These are phyloP conservation scores for Larimichthys crocea DNA, from an alignment of 2,113 vertebrate species.

Conservation along the genomic window DNA sequence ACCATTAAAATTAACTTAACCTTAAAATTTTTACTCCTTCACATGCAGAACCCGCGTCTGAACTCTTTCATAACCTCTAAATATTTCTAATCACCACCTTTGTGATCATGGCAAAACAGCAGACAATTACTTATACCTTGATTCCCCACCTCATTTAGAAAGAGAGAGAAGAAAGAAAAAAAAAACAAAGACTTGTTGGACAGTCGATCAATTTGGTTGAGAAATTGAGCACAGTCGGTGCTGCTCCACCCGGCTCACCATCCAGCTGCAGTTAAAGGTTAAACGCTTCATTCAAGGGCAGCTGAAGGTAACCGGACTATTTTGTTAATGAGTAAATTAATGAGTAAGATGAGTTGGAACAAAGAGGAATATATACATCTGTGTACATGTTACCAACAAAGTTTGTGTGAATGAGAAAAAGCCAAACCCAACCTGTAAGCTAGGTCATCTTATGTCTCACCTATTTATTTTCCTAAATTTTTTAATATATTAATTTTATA, in stretches of 20 bases:
- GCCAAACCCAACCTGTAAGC: neutral
- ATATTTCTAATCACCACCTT: neutral
- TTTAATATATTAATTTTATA: neutral
- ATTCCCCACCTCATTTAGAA: neutral
- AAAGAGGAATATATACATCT: neutral
- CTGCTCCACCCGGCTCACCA: neutral
- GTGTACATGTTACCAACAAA: neutral
- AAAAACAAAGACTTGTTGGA: neutral
- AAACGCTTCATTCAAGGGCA: constrained; percentile 16
- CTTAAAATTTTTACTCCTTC: neutral
- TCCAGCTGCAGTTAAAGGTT: constrained; percentile 11
- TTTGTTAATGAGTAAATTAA: neutral
- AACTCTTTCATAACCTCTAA: neutral
- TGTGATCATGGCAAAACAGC: neutral
- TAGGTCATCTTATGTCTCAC: neutral
- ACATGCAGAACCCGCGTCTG: neutral
- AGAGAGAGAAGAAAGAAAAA: neutral
- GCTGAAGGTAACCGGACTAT: neutral
- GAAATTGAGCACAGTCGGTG: neutral
- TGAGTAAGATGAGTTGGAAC: neutral
- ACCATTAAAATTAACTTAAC: neutral
- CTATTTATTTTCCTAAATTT: no score
- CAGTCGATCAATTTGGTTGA: neutral
- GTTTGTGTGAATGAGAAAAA: neutral
- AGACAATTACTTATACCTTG: neutral